A percentile compares a stretch with the other conserved stretches of the same genome.
Evolutionary conservation across 2,113 vertebrate genomes (phyloP).

Genomic region (Aptenodytes forsteri): DNA sequence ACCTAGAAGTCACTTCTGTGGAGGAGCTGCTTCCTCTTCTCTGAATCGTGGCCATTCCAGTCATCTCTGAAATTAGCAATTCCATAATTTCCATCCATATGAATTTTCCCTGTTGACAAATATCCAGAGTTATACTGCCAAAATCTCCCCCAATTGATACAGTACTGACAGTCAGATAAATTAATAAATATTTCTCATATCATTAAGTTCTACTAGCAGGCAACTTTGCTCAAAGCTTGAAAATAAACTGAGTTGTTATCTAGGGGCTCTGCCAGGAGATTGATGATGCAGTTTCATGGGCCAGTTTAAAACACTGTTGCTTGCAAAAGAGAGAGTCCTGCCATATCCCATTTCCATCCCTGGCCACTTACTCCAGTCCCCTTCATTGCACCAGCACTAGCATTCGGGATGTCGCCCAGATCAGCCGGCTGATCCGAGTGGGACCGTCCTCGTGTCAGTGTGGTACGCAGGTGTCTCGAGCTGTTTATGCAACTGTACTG

Average conservation of each 20-base stretch:
- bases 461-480: neutral
- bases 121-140: neutral
- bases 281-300: neutral
- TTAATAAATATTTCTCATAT: neutral
- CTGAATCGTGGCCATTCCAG: neutral
- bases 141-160: neutral
- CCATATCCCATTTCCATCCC: neutral
- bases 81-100: neutral
- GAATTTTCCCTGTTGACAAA: neutral
- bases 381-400: neutral
- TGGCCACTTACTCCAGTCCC: neutral
- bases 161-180: neutral
- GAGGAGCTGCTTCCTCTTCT: neutral
- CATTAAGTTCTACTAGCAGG: neutral
- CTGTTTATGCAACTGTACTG: neutral
- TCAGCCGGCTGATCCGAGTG: fast-evolving
- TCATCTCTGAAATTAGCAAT: neutral
- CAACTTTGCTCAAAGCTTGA: neutral
- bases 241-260: neutral
- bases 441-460: neutral
- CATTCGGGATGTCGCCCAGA: neutral
- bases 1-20: neutral
- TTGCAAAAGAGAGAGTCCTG: neutral
- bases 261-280: neutral
- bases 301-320: neutral